Percentiles rank a stretch among this genome's conserved stretches.
These are phyloP conservation scores for Eudasyphora cyanicolor DNA, from an alignment of 2,888 invertebrate genomes.

Conservation along the genomic window DNA sequence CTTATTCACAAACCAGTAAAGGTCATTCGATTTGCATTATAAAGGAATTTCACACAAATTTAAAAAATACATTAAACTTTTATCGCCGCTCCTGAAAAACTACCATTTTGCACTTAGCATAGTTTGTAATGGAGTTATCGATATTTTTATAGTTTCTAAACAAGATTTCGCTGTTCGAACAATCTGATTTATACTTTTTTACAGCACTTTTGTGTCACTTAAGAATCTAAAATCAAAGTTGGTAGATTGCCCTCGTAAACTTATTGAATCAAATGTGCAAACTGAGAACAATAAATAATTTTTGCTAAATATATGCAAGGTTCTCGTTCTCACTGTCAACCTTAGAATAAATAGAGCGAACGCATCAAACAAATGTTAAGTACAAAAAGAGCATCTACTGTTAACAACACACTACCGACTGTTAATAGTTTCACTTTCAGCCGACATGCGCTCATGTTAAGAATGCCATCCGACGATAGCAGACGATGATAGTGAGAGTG, in stretches of 20 bases:
- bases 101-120: too few species aligned
- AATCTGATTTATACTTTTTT: too few species aligned
- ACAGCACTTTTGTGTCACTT: too few species aligned
- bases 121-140: too few species aligned
- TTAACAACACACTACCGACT: neutral
- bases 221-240: too few species aligned
- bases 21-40: too few species aligned
- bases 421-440: slow-evolving; percentile 59
- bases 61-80: too few species aligned
- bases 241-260: neutral
- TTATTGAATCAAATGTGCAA: neutral
- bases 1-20: too few species aligned
- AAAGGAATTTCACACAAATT: too few species aligned
- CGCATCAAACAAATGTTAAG: neutral
- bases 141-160: too few species aligned
- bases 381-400: neutral
- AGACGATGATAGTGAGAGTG: slow-evolving; percentile 52
- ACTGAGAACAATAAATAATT: neutral
- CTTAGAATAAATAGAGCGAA: neutral
- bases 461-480: slow-evolving; percentile 17
- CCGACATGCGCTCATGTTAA: slow-evolving; percentile 32
- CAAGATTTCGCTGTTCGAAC: too few species aligned
- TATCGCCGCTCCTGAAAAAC: too few species aligned
- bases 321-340: neutral
- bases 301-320: neutral